Evolutionary conservation across 2,888 invertebrate species (phyloP), one percentile per base, ranked within the genome.

Genomic region (Chrysolina americana): DNA sequence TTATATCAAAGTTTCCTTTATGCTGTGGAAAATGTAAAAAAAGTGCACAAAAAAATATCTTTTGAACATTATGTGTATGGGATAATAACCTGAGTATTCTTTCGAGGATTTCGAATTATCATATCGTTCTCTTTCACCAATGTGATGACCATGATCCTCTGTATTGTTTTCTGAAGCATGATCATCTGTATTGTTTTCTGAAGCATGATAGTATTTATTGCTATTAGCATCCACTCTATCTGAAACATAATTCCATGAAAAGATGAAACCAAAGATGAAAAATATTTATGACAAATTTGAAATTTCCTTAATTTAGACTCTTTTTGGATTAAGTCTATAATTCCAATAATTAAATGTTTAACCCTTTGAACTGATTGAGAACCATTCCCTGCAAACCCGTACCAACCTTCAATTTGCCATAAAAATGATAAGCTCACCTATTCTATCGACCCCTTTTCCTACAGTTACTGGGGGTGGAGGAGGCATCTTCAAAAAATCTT

Each of bases 221-320:
- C 65, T 47, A 44, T 65, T 13, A 65, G 65, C 65, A 44, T 65
- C 44, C 65, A 47, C 65, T 65, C 21, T 47, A 47, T 65, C 65
- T 65, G 65, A 65, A 65, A 65, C 65, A 64, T 41, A 64, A 64
- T 64, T 13, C 41, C 64, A 64, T 64, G 64, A 64, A 64, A 64
- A 64, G 17, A 63, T n/a, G n/a, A n/a, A n/a, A n/a, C n/a, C n/a
- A n/a, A n/a, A n/a, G n/a, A n/a, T 64, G 41, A 64, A 64, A 64
- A 64, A 64, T 36, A 64, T 64, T 64, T 44, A 15, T 44, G 23
- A 15, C 62, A 62, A 19, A 23, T 64, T 64, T 64, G 36, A 64
- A 11, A 23, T 28, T 62, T 62, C 9, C 28, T 13, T n/a, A 23
- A 28, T 62, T 62, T 17, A 62, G 62, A 62, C 28, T 62, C 28